phyloP scores from a whole-genome alignment of 2,888 invertebrate species.

The Patella caerulea region DNA sequence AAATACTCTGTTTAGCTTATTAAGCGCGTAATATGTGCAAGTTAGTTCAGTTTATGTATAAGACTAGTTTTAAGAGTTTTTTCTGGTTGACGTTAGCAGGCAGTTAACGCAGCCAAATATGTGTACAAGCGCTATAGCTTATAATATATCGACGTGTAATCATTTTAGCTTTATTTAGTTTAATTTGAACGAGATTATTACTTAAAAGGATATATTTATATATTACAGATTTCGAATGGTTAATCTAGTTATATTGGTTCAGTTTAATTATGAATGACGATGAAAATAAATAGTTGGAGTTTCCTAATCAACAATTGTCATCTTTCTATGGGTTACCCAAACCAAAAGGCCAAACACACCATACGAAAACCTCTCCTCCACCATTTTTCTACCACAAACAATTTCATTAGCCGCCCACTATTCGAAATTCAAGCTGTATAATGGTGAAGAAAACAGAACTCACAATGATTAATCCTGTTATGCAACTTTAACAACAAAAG shows the following conservation, averaged over 20 bases:
- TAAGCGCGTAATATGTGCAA: no score
- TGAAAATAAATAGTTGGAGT: not conserved
- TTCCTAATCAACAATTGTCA: not conserved
- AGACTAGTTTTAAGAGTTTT: no score
- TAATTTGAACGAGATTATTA: no score
- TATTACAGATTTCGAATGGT: not conserved
- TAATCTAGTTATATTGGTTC: not conserved
- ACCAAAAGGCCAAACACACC: not conserved
- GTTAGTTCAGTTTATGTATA: no score
- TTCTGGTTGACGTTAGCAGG: no score
- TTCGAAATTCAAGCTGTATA: constrained; percentile 3
- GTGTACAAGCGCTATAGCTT: no score
- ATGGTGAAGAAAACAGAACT: not conserved
- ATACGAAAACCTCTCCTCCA: not conserved
- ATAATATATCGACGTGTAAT: no score
- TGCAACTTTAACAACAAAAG: no score
- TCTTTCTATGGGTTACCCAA: not conserved
- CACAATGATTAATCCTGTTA: not conserved
- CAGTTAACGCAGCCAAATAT: no score
- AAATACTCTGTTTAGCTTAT: no score
- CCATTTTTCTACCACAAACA: not conserved
- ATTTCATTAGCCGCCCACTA: not conserved
- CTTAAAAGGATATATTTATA: no score
- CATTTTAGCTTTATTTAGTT: no score
- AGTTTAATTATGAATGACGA: not conserved